Evolutionary conservation across 2,113 vertebrate genomes (phyloP).

Genomic region (Egretta garzetta): DNA sequence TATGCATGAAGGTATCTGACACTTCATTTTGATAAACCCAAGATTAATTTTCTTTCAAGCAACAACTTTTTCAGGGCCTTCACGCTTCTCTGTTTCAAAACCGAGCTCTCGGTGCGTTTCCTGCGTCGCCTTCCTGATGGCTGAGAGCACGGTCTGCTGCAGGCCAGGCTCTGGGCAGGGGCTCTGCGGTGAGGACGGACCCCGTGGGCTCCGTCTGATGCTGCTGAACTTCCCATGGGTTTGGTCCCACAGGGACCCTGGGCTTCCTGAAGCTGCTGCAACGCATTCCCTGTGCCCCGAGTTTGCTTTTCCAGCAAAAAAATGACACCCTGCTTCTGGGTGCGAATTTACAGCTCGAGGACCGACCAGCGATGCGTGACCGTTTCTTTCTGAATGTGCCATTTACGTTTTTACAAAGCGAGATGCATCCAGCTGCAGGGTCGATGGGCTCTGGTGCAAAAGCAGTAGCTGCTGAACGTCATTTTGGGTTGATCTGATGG

Average conservation of each 20-base stretch:
- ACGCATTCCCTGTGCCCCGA: background rate
- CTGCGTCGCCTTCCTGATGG: background rate
- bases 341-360: background rate
- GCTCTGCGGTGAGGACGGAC: background rate
- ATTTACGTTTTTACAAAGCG: background rate
- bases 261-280: slow-evolving; percentile 10
- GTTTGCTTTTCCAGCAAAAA: background rate
- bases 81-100: background rate
- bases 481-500: background rate
- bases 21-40: slow-evolving; percentile 34
- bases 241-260: background rate
- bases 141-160: fast-evolving
- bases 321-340: background rate
- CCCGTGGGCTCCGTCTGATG: fast-evolving
- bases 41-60: slow-evolving; percentile 33
- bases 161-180: background rate
- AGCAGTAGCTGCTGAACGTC: background rate
- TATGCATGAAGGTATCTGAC: slow-evolving; percentile 42
- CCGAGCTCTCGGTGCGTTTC: background rate
- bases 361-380: background rate
- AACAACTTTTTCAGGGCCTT: background rate
- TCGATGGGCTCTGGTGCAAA: background rate
- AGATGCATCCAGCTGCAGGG: background rate
- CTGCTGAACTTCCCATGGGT: fast-evolving
- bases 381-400: background rate